Evolutionary conservation across 2,797 vertebrate species (phyloP).

Genomic region (Neosilurus mollespiculum): DNA sequence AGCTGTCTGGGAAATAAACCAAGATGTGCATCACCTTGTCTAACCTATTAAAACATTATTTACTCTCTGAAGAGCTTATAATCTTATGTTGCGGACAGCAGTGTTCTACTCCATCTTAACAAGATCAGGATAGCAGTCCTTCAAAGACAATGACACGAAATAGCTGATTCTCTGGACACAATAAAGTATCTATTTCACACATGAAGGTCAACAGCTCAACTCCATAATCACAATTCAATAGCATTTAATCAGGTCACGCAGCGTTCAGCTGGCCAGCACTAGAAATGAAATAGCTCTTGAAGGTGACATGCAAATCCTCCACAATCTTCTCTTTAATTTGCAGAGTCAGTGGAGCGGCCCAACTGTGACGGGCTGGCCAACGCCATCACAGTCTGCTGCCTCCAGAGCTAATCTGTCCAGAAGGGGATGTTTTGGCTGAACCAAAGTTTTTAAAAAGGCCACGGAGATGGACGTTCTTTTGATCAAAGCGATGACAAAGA

Average conservation of each 20-base stretch:
- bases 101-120: neutral
- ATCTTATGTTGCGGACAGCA: neutral
- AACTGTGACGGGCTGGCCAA: conserved; percentile 12
- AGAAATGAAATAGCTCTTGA: conserved; percentile 31
- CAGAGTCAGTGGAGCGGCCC: conserved; percentile 34
- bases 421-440: conserved; percentile 1
- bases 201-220: conserved; percentile 38
- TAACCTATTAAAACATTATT: neutral
- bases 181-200: conserved; percentile 22
- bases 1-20: neutral
- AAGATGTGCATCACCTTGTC: neutral
- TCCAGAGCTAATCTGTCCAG: conserved; percentile 46
- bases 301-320: conserved; percentile 32
- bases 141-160: conserved; percentile 2
- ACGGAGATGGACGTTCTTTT: neutral
- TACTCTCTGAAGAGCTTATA: neutral
- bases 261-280: neutral
- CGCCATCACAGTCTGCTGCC: conserved; percentile 23
- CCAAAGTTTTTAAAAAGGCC: neutral
- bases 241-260: conserved; percentile 25
- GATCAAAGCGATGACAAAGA: neutral
- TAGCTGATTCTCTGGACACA: neutral
- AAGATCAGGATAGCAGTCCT: neutral
- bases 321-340: conserved; percentile 51
- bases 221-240: conserved; percentile 23